Conservation (phyloP, 2,797 vertebrate species). For the Tenualosa thibaudeaui region DNA sequence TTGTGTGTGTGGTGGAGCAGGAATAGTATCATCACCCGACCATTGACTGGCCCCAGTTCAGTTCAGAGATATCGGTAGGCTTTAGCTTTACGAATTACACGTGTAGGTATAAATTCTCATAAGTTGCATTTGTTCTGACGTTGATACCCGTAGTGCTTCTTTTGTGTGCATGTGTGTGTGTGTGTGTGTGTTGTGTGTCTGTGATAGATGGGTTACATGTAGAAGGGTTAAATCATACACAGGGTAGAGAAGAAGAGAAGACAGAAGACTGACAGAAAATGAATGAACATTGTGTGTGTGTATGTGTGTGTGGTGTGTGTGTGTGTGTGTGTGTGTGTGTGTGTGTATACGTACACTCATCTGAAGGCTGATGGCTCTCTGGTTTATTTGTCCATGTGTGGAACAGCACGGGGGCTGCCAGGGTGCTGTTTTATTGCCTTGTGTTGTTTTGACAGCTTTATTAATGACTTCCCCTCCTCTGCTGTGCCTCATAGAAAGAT, state of each 20-base stretch:
- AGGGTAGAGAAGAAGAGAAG: neutral
- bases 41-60: too few species aligned
- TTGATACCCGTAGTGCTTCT: neutral
- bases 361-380: neutral
- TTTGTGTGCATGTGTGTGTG: neutral
- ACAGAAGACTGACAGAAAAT: conserved; percentile 19
- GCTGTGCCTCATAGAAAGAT: conserved; percentile 31
- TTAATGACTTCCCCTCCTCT: conserved; percentile 54
- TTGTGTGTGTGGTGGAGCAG: neutral
- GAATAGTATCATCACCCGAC: too few species aligned
- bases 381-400: conserved; percentile 2
- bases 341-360: neutral
- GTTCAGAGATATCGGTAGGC: too few species aligned
- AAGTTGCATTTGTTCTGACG: neutral
- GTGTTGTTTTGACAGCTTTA: conserved; percentile 66
- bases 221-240: neutral
- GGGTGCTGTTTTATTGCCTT: conserved; percentile 48
- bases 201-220: neutral
- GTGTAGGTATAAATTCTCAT: too few species aligned
- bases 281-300: neutral
- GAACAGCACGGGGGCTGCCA: conserved; percentile 31
- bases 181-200: neutral
- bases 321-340: neutral
- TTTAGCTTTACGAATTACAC: too few species aligned
- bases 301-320: neutral